Base-by-base conservation (phyloP, 2,113 vertebrate species). In the Lepus europaeus region DNA sequence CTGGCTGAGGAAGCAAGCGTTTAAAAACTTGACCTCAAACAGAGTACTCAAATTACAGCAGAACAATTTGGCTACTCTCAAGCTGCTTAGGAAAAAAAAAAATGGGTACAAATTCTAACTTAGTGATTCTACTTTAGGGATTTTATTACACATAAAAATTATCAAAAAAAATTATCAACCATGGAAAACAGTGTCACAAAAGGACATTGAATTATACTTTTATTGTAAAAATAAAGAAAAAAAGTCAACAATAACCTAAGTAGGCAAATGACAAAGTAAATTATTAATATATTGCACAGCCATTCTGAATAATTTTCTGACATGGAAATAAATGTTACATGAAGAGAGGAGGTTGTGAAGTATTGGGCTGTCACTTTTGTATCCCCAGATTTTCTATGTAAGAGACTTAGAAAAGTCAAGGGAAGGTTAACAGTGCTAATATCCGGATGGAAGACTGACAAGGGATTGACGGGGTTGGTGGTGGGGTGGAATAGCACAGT, bases 61-160 rank as follows among this genome's bases (percentile, higher is more conserved):
- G 29, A 12, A 9, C 87, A 31, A 91, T 31, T 16, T 79, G 33
- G 84, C 19, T 53, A 79, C 66, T 72, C 39, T 90, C 39, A 92
- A 72, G 84, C 25, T 86, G 16, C 22, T 93, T 29, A 80, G 73
- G 27, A 95, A 13, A 89, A 49, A 87, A 87, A 89, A 90, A 78
- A 70, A 79, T 4, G 83, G 27, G 17, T 73, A 95, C 8, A 93
- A 96, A 84, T 76, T 94, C 33, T 87, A 89, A 49, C 13, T 94
- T 27, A 95, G n/a, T 45, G 90, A 95, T 70, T 84, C n/a, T 23
- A 92, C 36, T 84, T 95, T 45, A 33, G 51, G 19, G 4, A 89
- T 89, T 93, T 91, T 86, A 86, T 87, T 72, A 70, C 29, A 13
- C 31, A 51, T 68, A 89, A 27, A n/a, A 76, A 1, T 81, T 25